Conservation (phyloP, 92 coral and sea anemone species). For the Paramuricea clavata region DNA sequence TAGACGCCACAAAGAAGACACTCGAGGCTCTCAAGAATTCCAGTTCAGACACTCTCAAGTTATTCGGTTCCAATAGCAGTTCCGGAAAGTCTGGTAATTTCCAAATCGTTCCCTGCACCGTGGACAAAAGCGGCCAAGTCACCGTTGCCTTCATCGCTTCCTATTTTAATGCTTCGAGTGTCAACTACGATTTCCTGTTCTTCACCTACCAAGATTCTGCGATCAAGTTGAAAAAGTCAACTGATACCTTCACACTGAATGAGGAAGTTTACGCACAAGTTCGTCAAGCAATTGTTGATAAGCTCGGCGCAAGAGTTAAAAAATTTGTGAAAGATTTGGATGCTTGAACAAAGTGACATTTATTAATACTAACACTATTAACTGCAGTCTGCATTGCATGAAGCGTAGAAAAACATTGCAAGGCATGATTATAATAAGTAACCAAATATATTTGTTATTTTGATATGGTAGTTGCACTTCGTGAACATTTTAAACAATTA, state of each 20-base stretch:
- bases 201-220: neutral
- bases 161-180: constrained; percentile 41
- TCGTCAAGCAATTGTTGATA: constrained; percentile 40
- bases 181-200: constrained; percentile 39
- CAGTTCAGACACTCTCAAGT: constrained; percentile 8
- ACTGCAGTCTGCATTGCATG: too few relatives aligned
- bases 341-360: too few relatives aligned
- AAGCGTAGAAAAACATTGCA: too few relatives aligned
- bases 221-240: constrained; percentile 32
- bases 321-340: constrained; percentile 2
- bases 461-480: too few relatives aligned
- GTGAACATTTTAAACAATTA: too few relatives aligned
- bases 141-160: constrained; percentile 34
- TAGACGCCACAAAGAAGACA: constrained; percentile 30
- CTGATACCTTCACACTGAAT: constrained; percentile 52
- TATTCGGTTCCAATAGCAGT: constrained; percentile 38
- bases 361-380: too few relatives aligned
- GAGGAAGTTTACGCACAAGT: constrained; percentile 38
- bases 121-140: constrained; percentile 51
- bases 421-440: too few relatives aligned
- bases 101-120: constrained; percentile 58
- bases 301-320: constrained; percentile 41
- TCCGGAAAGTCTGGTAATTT: constrained; percentile 34
- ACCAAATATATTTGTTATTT: too few relatives aligned
- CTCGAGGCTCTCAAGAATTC: constrained; percentile 13